Evolutionary conservation across 2,113 vertebrate species (phyloP), one percentile per base, ranked within the genome.

Genomic region (Sprattus sprattus): DNA sequence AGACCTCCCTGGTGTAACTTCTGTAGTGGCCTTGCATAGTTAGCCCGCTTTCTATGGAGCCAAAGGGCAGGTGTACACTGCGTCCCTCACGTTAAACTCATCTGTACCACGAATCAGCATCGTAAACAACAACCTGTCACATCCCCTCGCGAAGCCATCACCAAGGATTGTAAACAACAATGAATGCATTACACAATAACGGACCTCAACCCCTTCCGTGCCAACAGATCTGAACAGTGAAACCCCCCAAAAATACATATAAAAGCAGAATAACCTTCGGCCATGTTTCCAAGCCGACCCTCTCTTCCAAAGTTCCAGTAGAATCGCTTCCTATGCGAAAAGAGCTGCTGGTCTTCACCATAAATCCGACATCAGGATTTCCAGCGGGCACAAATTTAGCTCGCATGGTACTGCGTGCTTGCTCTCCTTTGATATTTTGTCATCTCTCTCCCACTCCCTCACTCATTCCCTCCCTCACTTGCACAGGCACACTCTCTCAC

Each of bases 261-360:
- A 92, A 93, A 91, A 95, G 90, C 86, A 92, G 90, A 91, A 92
- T 97, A 97, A 99, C 98, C 98, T 99, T 99, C 97, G 97, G 98
- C 98, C 98, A 99, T 99, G 97, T 99, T 98, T 97, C 96, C 97
- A 96, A 95, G 96, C 95, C 93, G 96, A 97, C 97, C 97, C 96
- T 97, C 96, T 94, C 96, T 95, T 96, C 95, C 96, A 95, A 96
- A 97, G 96, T 97, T 96, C 95, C 95, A 89, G 96, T 96, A 95
- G 95, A 96, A 95, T 97, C 97, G 96, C 96, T 98, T 97, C 96
- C 96, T 96, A 95, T 95, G 95, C 92, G 96, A 95, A 96, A 93
- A 92, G 95, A 93, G 94, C 95, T 94, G 94, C 93, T 96, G 94
- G 92, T 95, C 93, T 95, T 96, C 96, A 95, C 96, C 96, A 96